phyloP scores from a whole-genome alignment of 2,113 vertebrate species.

The Anseranas semipalmata region DNA sequence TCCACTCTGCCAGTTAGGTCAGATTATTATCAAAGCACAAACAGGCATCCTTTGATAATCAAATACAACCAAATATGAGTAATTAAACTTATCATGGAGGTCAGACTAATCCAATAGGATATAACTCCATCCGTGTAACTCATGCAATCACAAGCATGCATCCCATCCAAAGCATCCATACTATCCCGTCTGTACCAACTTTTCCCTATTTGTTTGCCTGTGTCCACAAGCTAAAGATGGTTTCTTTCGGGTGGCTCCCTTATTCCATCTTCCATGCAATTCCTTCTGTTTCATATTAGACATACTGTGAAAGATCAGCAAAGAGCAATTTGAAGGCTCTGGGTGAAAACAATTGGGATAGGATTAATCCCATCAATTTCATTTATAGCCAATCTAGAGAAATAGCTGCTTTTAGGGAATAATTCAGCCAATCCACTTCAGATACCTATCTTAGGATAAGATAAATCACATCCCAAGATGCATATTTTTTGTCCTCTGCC shows the following conservation, averaged over 20 bases:
- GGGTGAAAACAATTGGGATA: not conserved
- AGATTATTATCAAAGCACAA: not conserved
- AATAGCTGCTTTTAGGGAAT: not conserved
- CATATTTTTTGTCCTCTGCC: not conserved
- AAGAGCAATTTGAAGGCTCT: not conserved
- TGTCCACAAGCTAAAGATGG: not conserved
- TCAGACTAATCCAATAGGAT: not conserved
- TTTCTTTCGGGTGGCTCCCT: not conserved
- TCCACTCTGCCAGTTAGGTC: not conserved
- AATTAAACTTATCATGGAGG: not conserved
- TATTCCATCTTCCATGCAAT: not conserved
- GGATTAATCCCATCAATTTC: not conserved
- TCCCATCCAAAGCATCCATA: not conserved
- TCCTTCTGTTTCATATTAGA: not conserved
- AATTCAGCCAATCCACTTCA: not conserved
- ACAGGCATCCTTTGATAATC: not conserved
- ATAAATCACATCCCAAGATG: not conserved
- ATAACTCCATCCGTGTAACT: not conserved
- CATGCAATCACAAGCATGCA: not conserved
- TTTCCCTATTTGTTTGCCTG: not conserved
- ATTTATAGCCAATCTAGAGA: not conserved
- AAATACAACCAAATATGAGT: not conserved
- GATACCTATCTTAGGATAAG: not conserved
- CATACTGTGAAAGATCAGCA: not conserved
- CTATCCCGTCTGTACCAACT: not conserved